Evolutionary conservation across 1,140 invertebrate species (phyloP).

Genomic region (Rhyacophila brunnea): DNA sequence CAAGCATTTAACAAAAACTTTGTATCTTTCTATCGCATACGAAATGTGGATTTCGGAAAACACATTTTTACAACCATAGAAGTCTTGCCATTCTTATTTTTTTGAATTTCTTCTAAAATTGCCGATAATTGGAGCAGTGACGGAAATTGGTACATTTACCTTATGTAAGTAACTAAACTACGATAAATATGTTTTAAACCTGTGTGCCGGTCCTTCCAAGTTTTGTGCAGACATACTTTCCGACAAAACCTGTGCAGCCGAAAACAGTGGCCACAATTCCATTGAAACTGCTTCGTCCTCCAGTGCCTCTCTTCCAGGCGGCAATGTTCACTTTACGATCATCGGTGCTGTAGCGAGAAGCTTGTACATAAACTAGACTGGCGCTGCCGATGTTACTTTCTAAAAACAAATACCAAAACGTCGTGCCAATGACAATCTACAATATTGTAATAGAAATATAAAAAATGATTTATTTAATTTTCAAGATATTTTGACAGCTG

Average conservation of each 20-base stretch:
- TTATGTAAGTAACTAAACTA: no score
- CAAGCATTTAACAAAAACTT: no score
- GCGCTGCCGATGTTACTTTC: slow-evolving; percentile 27
- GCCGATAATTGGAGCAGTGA: no score
- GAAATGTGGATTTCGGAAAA: no score
- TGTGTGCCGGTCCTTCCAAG: slow-evolving; percentile 86
- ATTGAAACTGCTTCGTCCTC: slow-evolving; percentile 93
- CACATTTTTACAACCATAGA: no score
- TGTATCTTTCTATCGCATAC: no score
- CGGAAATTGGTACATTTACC: no score
- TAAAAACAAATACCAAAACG: slow-evolving; percentile 5
- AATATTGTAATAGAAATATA: not conserved
- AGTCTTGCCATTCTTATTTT: no score
- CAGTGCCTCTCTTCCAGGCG: slow-evolving; percentile 79
- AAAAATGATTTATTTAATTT: not conserved
- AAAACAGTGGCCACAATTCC: slow-evolving; percentile 97
- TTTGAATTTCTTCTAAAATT: no score
- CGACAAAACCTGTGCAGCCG: slow-evolving; percentile 87
- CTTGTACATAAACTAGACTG: slow-evolving; percentile 17
- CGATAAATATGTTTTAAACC: slow-evolving; percentile 51
- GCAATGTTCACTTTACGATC: slow-evolving; percentile 57
- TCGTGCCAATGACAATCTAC: not conserved
- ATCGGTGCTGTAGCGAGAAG: slow-evolving; percentile 37
- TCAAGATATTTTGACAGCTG: slow-evolving; percentile 15
- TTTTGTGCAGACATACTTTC: slow-evolving; percentile 80